Percentiles rank a stretch among this genome's conserved stretches.
These are phyloP conservation scores for Rhyacophila evoluta DNA, from an alignment of 2,888 invertebrate species.

Conservation along the genomic window DNA sequence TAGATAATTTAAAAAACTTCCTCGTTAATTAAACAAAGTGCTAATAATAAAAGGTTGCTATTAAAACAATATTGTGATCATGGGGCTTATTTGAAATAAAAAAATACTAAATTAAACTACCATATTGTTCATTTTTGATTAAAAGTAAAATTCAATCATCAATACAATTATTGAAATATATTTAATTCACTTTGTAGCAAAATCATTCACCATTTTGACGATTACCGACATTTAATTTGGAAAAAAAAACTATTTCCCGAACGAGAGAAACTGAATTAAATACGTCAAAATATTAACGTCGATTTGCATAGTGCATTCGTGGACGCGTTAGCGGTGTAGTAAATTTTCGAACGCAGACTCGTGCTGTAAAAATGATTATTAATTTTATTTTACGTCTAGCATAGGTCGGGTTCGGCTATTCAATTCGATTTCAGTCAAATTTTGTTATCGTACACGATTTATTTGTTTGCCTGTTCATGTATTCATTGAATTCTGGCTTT, in stretches of 20 bases:
- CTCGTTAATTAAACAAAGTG: too few species aligned
- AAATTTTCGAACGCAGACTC: constrained; percentile 28
- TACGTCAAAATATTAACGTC: neutral
- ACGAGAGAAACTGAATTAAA: constrained; percentile 23
- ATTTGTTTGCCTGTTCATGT: constrained; percentile 46
- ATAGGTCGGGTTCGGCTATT: constrained; percentile 28
- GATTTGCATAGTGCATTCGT: neutral
- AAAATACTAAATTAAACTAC: too few species aligned
- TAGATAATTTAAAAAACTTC: too few species aligned
- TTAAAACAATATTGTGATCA: too few species aligned
- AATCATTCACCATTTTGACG: neutral
- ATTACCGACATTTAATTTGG: constrained; percentile 10
- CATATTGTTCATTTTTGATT: too few species aligned
- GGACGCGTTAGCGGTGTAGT: neutral
- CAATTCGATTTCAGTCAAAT: constrained; percentile 46
- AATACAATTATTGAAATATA: neutral
- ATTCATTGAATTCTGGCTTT: constrained; percentile 45
- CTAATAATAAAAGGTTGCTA: too few species aligned
- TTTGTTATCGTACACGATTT: constrained; percentile 44
- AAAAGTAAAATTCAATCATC: too few species aligned
- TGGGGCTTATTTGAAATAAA: too few species aligned
- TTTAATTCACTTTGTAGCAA: neutral
- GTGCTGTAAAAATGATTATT: constrained; percentile 35
- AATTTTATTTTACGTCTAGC: constrained; percentile 38
- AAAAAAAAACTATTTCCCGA: constrained; percentile 27